These are phyloP conservation scores for Exaiptasia diaphana DNA, from an alignment of 64 coral and sea anemone species.

Conservation along the genomic window DNA sequence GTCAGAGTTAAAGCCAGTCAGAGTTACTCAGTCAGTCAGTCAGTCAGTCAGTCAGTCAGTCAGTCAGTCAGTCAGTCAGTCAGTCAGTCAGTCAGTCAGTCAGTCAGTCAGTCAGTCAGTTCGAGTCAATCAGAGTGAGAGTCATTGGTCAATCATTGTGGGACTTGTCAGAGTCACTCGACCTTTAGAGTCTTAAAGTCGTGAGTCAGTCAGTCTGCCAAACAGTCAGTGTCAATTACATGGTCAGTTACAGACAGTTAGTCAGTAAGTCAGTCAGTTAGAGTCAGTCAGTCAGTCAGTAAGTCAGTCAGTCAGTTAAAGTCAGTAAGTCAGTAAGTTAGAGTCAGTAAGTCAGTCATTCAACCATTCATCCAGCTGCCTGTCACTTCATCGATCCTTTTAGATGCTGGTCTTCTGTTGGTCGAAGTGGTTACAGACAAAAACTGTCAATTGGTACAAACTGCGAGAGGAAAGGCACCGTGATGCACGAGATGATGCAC, in stretches of 20 bases:
- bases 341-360: too few relatives aligned
- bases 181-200: too few relatives aligned
- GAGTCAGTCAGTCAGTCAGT: neutral
- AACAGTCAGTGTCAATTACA: neutral
- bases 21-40: constrained; percentile 16
- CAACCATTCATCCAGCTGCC: too few relatives aligned
- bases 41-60: constrained; percentile 29
- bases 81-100: constrained; percentile 15
- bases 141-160: too few relatives aligned
- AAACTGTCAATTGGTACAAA: constrained; percentile 27
- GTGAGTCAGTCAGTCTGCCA: neutral
- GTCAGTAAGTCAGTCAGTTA: neutral
- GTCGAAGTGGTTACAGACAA: constrained; percentile 39
- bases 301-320: neutral
- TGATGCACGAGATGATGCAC: constrained; percentile 60
- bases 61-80: constrained; percentile 22
- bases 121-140: neutral
- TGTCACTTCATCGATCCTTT: too few relatives aligned
- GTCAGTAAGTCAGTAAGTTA: too few relatives aligned
- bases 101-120: constrained; percentile 9
- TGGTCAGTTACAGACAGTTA: neutral
- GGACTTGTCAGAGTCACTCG: too few relatives aligned
- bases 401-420: constrained; percentile 54
- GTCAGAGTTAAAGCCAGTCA: too few relatives aligned
- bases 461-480: constrained; percentile 39